Percentiles rank a stretch among this genome's conserved stretches.
Conservation (phyloP, 1,140 invertebrate species). For the Drosophila orosa region DNA sequence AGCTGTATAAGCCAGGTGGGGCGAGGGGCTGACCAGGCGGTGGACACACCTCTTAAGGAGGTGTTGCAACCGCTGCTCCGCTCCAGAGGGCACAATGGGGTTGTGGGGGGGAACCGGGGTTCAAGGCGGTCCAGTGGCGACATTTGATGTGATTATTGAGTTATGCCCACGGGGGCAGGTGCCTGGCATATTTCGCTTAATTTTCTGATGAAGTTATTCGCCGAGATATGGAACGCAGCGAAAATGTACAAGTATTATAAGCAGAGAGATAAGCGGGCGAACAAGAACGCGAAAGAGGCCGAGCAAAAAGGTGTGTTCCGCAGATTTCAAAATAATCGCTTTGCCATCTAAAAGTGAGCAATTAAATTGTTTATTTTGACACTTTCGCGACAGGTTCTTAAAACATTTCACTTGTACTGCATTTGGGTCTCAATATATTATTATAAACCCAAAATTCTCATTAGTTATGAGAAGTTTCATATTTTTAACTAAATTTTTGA, state of each 20-base stretch:
- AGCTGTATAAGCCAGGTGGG: constrained; percentile 17
- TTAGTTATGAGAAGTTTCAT: no score
- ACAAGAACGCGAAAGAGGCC: constrained; percentile 6
- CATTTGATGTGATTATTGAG: constrained; percentile 81
- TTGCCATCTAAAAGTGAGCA: constrained; percentile 16
- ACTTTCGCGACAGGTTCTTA: constrained; percentile 9
- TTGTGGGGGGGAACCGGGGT: constrained; percentile 1
- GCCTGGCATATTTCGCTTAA: constrained; percentile 75
- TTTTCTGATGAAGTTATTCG: constrained; percentile 77
- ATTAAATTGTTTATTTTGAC: constrained; percentile 28
- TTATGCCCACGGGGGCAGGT: constrained; percentile 78
- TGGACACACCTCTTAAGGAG: constrained; percentile 74
- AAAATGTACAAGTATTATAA: constrained; percentile 46
- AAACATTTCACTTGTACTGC: background rate
- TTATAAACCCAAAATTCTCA: background rate
- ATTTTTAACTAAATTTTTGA: no score
- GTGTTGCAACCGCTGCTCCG: constrained; percentile 52
- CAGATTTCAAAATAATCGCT: constrained; percentile 19
- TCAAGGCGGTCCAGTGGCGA: constrained; percentile 47
- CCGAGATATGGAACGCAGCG: constrained; percentile 44
- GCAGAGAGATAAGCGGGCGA: constrained; percentile 32
- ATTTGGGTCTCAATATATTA: background rate
- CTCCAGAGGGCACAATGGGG: constrained; percentile 13
- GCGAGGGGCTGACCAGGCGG: constrained; percentile 15
- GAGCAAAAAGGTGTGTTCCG: constrained; percentile 18